Base-by-base conservation (phyloP, 2,113 vertebrate genomes). In the Podarcis cretensis region DNA sequence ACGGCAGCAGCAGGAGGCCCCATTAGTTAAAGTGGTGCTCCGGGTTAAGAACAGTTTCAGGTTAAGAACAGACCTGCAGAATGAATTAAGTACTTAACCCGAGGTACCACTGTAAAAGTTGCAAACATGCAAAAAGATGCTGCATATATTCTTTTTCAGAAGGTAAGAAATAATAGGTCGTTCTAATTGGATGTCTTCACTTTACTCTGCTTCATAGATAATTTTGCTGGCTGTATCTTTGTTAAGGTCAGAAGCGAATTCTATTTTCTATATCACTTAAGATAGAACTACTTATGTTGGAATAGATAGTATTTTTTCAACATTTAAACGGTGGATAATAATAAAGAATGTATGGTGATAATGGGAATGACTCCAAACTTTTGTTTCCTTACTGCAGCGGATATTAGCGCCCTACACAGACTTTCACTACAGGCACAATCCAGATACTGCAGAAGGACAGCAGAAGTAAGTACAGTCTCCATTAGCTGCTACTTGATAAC, bases 341-440 rank as follows among this genome's bases (percentile, higher is more conserved):
- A 66, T 43, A 37, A 66, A 21, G 6, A 13, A 13, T 77, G 5
- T 3, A 32, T 43, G 5, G 6, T 12, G 69, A 4, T 63, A 23
- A 37, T 32, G 27, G 14, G 21, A 88, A 76, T 83, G 35, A 78
- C 21, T 66, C 54, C 18, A 5, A 48, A 54, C n/a, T 69, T 77
- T 86, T 86, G 4, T 93, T 83, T 94, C 82, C 94, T 93, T 94
- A 84, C 87, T 94, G 90, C 95, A 99, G 99, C 97, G 98, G 98
- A 99, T 99, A 97, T 97, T 99, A 87, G 99, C 99, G 83, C 99
- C 99, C 91, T 99, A 99, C 96, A 99, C 99, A 81, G 99, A 99
- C 97, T 99, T 99, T 96, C 99, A 99, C 98, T 99, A 99, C 98
- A 98, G 98, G 89, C 99, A 99, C 95, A 99, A 99, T 91, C 98